Percentiles rank a stretch among this genome's conserved stretches.
Conservation (phyloP, 2,888 invertebrate species). For the Acheta domesticus region DNA sequence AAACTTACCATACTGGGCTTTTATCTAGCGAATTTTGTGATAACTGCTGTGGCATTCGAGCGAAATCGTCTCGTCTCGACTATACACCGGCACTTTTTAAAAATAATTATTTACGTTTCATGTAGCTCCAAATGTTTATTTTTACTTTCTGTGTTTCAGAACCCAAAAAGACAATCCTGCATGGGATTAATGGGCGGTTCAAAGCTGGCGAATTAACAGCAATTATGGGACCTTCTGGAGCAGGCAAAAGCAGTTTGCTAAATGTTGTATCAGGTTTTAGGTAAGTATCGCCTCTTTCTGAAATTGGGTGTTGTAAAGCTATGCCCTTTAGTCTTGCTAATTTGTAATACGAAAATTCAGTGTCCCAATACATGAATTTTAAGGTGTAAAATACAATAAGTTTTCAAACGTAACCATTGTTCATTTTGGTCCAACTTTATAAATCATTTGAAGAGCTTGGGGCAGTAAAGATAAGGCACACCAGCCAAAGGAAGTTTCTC, state of each 20-base stretch:
- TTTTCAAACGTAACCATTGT: too few species aligned
- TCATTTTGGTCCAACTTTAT: too few species aligned
- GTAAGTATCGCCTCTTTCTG: constrained; percentile 47
- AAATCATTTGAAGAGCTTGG: too few species aligned
- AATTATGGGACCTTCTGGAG: constrained; percentile 68
- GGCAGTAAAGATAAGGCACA: too few species aligned
- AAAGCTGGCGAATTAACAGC: constrained; percentile 62
- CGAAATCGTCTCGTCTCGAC: too few species aligned
- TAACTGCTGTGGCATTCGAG: too few species aligned
- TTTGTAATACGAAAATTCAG: background rate
- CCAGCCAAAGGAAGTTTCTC: too few species aligned
- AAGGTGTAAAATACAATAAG: too few species aligned
- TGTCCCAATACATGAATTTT: background rate
- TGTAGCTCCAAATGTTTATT: background rate
- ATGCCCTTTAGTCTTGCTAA: background rate
- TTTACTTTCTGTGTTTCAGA: constrained; percentile 38
- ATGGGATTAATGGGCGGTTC: constrained; percentile 61
- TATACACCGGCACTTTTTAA: too few species aligned
- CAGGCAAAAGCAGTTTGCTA: constrained; percentile 72
- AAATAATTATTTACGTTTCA: background rate
- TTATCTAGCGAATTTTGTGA: too few species aligned
- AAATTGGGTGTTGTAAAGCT: background rate
- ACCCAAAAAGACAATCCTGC: constrained; percentile 55
- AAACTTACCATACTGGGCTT: too few species aligned
- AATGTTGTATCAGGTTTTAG: constrained; percentile 74